phyloP scores from a whole-genome alignment of 1,140 invertebrate species.

The Calliphora vicina region DNA sequence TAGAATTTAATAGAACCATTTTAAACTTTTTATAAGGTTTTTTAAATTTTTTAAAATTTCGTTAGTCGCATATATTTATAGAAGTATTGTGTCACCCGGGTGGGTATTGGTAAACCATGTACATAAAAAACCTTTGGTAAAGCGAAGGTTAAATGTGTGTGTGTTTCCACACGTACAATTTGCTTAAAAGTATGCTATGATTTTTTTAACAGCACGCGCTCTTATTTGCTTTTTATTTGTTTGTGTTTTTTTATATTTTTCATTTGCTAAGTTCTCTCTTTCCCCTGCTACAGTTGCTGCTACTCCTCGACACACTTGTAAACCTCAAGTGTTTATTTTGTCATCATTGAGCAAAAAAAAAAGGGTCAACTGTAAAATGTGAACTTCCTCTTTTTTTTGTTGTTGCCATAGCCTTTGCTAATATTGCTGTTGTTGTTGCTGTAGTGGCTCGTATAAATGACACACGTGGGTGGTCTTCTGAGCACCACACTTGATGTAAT shows the following conservation, averaged over 20 bases:
- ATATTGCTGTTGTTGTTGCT: neutral
- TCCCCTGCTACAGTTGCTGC: neutral
- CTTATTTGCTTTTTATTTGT: neutral
- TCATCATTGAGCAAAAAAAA: constrained; percentile 29
- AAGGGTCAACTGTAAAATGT: constrained; percentile 33
- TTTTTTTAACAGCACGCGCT: neutral
- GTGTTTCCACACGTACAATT: constrained; percentile 22
- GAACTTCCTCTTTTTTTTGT: constrained; percentile 19
- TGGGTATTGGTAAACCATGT: too few species aligned
- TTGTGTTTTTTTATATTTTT: neutral
- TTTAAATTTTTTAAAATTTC: too few species aligned
- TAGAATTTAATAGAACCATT: too few species aligned
- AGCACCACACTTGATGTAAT: constrained; percentile 28
- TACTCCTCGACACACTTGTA: neutral
- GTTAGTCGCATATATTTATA: too few species aligned
- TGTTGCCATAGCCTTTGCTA: neutral
- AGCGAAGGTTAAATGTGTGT: too few species aligned
- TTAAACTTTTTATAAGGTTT: too few species aligned
- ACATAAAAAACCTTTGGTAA: neutral
- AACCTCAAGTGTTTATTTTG: constrained; percentile 34
- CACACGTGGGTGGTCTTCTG: constrained; percentile 29
- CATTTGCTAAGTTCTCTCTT: neutral
- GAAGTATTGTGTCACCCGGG: too few species aligned
- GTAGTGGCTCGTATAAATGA: constrained; percentile 14
- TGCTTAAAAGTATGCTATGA: neutral